Evolutionary conservation across 2,797 vertebrate species (phyloP).

Genomic region (Karalla daura): DNA sequence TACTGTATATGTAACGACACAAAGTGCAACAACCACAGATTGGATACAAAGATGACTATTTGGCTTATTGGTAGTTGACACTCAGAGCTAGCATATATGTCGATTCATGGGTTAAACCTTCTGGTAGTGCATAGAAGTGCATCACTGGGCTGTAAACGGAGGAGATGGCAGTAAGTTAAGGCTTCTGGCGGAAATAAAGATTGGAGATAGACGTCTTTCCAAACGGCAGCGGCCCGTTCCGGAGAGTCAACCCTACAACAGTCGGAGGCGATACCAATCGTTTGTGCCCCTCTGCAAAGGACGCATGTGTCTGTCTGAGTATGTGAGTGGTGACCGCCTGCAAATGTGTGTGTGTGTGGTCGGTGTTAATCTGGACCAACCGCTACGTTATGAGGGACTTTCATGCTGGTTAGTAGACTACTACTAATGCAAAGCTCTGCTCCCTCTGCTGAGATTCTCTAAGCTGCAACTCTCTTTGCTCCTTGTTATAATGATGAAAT

Average conservation of each 20-base stretch:
- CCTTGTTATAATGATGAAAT: background rate
- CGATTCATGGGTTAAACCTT: background rate
- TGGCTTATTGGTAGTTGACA: slow-evolving; percentile 36
- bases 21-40: background rate
- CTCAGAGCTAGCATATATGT: slow-evolving; percentile 10
- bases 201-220: slow-evolving; percentile 1
- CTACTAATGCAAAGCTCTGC: no score
- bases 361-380: no score
- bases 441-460: no score
- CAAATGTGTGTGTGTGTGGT: no score
- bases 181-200: slow-evolving; percentile 60
- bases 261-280: no score
- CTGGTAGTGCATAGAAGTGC: slow-evolving; percentile 44
- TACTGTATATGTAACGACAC: background rate
- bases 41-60: slow-evolving; percentile 17
- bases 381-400: no score
- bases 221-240: slow-evolving; percentile 22
- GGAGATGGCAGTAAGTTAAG: slow-evolving; percentile 70
- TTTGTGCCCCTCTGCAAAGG: no score
- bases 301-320: no score
- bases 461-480: no score
- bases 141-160: slow-evolving; percentile 17
- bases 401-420: no score
- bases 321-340: no score
- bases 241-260: background rate